Percentiles rank a stretch among this genome's conserved stretches.
Evolutionary conservation across 2,888 invertebrate species (phyloP).

Genomic region (Petrolisthes cinctipes): DNA sequence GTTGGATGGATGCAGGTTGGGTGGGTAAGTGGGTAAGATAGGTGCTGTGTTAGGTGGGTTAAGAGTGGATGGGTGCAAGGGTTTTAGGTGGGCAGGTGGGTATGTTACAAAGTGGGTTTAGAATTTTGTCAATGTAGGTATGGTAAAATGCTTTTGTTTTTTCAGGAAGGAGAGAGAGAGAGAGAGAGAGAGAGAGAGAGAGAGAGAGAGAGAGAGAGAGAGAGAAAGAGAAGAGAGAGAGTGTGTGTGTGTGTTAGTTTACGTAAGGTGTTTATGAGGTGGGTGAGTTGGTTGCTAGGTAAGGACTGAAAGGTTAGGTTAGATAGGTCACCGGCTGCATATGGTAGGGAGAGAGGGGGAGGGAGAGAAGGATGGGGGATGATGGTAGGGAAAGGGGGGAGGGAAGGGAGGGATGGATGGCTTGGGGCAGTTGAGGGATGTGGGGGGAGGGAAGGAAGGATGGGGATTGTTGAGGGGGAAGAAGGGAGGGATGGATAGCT

Average conservation of each 20-base stretch:
- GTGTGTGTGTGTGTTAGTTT: too few relatives aligned
- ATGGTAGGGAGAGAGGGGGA: too few relatives aligned
- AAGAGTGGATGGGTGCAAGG: not conserved
- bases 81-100: not conserved
- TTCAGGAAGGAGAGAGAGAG: not conserved
- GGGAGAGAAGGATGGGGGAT: too few relatives aligned
- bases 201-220: slow-evolving; percentile 17
- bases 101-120: not conserved
- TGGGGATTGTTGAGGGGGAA: not conserved
- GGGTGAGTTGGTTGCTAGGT: too few relatives aligned
- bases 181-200: slow-evolving; percentile 26
- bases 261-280: too few relatives aligned
- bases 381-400: too few relatives aligned
- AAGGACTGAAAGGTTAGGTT: too few relatives aligned
- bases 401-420: too few relatives aligned
- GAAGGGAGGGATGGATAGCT: not conserved
- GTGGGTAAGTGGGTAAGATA: not conserved
- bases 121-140: not conserved
- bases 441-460: too few relatives aligned
- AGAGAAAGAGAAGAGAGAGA: not conserved
- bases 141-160: not conserved
- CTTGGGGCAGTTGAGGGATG: too few relatives aligned
- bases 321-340: too few relatives aligned
- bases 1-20: not conserved
- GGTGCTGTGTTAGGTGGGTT: not conserved